Percentiles rank a stretch among this genome's conserved stretches.
phyloP scores from a whole-genome alignment of 2,113 vertebrate genomes.

The Trachemys scripta region DNA sequence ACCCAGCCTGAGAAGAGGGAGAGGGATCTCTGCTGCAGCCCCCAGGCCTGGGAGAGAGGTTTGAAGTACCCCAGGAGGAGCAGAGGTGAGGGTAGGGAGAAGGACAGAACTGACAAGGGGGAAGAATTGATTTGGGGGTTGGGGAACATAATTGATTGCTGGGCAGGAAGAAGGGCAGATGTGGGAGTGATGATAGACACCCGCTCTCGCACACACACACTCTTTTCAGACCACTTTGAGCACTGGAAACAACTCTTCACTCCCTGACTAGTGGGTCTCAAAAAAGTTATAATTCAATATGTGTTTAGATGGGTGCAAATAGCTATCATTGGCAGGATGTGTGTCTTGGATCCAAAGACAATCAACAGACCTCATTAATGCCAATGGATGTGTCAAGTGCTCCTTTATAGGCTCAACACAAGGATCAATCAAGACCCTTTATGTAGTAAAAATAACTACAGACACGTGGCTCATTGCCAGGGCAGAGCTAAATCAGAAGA shows the following conservation, averaged over 20 bases:
- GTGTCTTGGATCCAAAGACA: neutral
- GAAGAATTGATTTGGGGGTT: neutral
- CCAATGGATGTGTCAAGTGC: neutral
- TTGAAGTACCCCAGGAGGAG: neutral
- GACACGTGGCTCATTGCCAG: neutral
- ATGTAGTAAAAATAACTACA: neutral
- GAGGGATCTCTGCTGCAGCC: neutral
- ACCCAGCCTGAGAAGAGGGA: neutral
- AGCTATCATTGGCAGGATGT: rapidly evolving
- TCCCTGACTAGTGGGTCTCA: neutral
- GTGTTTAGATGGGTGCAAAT: neutral
- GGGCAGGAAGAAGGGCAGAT: neutral
- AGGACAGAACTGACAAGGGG: neutral
- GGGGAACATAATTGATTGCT: neutral
- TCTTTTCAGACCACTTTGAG: neutral
- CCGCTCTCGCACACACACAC: neutral
- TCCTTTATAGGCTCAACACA: neutral
- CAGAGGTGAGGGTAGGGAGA: neutral
- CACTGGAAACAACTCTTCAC: neutral
- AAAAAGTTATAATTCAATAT: neutral
- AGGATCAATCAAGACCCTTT: neutral
- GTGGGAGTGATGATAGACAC: neutral
- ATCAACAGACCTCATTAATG: neutral
- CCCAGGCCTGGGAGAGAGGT: neutral
- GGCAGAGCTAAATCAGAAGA: neutral